These are phyloP conservation scores for Griposia aprilina DNA, from an alignment of 2,888 invertebrate genomes.

Conservation along the genomic window DNA sequence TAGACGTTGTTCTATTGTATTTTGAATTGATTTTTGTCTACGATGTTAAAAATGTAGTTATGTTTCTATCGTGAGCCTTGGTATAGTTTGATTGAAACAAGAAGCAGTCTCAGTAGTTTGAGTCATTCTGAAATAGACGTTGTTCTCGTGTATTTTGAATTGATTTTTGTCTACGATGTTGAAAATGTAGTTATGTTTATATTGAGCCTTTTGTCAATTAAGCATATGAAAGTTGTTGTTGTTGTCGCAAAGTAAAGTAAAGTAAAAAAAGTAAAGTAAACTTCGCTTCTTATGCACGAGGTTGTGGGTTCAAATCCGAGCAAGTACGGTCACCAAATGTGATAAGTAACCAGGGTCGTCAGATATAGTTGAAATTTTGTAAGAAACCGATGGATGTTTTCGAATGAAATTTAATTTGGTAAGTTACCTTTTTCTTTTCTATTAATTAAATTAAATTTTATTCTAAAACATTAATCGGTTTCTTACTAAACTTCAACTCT, in stretches of 20 bases:
- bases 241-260: not conserved
- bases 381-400: too few species aligned
- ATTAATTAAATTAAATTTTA: too few species aligned
- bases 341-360: too few species aligned
- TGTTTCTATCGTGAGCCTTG: not conserved
- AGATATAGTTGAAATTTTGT: too few species aligned
- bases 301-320: too few species aligned
- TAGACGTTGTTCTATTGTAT: not conserved
- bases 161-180: not conserved
- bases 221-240: not conserved
- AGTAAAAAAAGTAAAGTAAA: not conserved
- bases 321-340: too few species aligned
- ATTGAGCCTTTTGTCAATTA: not conserved
- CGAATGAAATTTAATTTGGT: too few species aligned
- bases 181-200: not conserved
- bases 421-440: too few species aligned
- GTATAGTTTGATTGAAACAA: not conserved
- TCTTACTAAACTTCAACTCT: too few species aligned
- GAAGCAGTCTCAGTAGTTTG: not conserved
- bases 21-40: not conserved
- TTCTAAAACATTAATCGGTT: too few species aligned
- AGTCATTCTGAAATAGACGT: slow-evolving; percentile 1
- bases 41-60: not conserved
- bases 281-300: too few species aligned
- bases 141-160: not conserved